Base-by-base conservation (phyloP, 35 echinoderm and acorn worm species). In the Chiridota heheva region DNA sequence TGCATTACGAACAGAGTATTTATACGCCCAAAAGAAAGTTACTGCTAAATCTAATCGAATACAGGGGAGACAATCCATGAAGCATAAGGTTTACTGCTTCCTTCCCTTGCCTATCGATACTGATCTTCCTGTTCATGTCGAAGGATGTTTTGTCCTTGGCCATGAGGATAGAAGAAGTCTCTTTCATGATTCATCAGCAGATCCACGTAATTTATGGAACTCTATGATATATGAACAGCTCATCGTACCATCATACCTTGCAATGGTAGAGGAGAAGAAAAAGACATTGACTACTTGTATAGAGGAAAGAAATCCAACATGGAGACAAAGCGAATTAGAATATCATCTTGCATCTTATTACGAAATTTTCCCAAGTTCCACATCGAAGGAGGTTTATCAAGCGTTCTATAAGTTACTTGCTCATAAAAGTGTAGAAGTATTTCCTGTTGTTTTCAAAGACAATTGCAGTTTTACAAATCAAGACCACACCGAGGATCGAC, bases 81-180 rank as follows among this genome's bases (percentile, higher is more conserved):
- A 1, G n/a, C 61, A 69, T 18, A 83, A 36, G 29, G 87, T 81
- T 12, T 90, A 76, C 60, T 76, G 66, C 44, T 83, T 90, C 7
- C 71, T 90, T 20, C 87, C 87, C 34, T 62, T 90, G 25, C 87
- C 81, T 17, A 82, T 90, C 34, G 30, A 84, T 42, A 90, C 87
- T 5, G 27, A 77, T 28, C 60, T 90, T 4, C 87, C 87, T 17
- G 80, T 90, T 12, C 78, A 90, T 67, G 81, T 90, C 22, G 67
- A 90, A 68, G 87, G 87, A 15, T 68, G 31, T 20, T 84, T 90
- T 84, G 87, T 64, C 28, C 37, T 90, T 24, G 87, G 84, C 60
- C 40, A 66, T 16, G 58, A 67, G 24, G 30, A 63, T 2, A 64
- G 63, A 28, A 7, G 72, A 7, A 69, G 61, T 44, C 40, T 87